Evolutionary conservation across 2,113 vertebrate species (phyloP).

Genomic region (Madoqua kirkii): DNA sequence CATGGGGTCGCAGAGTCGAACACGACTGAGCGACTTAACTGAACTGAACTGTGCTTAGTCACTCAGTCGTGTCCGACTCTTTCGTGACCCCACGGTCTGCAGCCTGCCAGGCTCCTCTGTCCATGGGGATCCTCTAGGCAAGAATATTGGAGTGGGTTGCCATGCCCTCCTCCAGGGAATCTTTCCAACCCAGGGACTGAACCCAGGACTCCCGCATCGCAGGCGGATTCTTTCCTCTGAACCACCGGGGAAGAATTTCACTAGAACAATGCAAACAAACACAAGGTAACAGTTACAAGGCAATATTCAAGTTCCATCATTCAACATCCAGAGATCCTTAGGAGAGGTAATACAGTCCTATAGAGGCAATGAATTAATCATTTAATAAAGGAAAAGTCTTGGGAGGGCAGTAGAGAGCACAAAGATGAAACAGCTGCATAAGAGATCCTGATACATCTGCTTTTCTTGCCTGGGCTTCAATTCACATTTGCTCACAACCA

Average conservation of each 20-base stretch:
- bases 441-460: too few relatives aligned
- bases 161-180: background rate
- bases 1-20: too few relatives aligned
- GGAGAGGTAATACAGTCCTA: background rate
- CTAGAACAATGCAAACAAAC: background rate
- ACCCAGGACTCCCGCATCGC: background rate
- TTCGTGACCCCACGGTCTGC: background rate
- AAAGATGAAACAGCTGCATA: background rate
- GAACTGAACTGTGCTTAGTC: background rate
- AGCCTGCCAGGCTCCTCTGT: background rate
- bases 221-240: background rate
- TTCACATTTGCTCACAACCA: background rate
- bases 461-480: background rate
- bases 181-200: background rate
- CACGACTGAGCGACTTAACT: too few relatives aligned
- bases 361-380: background rate
- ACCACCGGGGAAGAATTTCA: background rate
- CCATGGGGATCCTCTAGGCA: background rate
- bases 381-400: background rate
- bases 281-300: background rate
- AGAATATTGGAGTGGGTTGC: background rate
- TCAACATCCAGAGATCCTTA: background rate
- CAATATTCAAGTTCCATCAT: background rate
- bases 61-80: background rate
- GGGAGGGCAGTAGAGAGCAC: background rate